Evolutionary conservation across 2,113 vertebrate species (phyloP).

Genomic region (Channa maculata): DNA sequence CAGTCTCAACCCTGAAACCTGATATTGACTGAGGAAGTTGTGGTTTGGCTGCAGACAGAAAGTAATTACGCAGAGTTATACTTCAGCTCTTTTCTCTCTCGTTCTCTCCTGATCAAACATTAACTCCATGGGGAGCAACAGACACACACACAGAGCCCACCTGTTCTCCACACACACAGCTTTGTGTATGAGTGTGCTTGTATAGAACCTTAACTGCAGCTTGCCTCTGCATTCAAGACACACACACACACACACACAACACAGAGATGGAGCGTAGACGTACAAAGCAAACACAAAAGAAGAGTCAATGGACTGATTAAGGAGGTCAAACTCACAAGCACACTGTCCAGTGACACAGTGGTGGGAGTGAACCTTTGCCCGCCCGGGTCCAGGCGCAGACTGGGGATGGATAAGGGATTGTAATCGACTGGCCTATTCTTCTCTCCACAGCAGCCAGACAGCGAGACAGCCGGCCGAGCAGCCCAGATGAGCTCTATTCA

Average conservation of each 20-base stretch:
- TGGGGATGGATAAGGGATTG: conserved; percentile 38
- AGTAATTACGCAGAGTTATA: conserved; percentile 38
- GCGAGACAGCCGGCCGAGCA: background rate
- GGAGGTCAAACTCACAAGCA: background rate
- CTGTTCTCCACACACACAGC: conserved; percentile 37
- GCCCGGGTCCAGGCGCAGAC: conserved; percentile 9
- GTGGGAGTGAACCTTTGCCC: conserved; percentile 15
- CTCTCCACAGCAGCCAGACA: conserved; percentile 36
- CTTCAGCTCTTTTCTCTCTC: conserved; percentile 29
- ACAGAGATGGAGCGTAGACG: background rate
- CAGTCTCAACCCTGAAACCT: conserved; percentile 34
- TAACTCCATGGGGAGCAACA: conserved; percentile 36
- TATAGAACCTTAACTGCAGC: background rate
- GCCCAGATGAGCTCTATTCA: conserved; percentile 64
- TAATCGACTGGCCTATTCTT: conserved; percentile 19
- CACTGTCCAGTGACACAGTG: conserved; percentile 2
- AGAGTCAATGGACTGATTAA: conserved; percentile 11
- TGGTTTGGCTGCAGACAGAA: conserved; percentile 52
- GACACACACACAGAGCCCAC: conserved; percentile 53
- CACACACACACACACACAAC: conserved; percentile 6
- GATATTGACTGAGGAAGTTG: conserved; percentile 42
- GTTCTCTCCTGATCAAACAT: conserved; percentile 59
- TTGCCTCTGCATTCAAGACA: no score
- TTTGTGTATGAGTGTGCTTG: conserved; percentile 6
- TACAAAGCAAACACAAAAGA: conserved; percentile 17